These are phyloP conservation scores for Sylvia atricapilla DNA, from an alignment of 2,113 vertebrate species.

Conservation along the genomic window DNA sequence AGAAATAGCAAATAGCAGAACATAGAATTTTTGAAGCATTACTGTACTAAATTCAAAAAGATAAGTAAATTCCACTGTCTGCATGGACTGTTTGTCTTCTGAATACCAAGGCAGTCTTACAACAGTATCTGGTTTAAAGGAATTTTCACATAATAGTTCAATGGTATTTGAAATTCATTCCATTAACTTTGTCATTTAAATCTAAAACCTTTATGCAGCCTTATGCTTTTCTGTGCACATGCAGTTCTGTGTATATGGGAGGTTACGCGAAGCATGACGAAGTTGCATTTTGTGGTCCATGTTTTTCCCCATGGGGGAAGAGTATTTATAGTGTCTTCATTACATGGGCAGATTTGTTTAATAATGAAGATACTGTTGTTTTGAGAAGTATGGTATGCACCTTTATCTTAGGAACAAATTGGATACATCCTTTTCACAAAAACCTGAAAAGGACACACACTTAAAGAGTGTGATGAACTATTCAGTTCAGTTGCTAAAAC, in stretches of 20 bases:
- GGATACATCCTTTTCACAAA: not conserved
- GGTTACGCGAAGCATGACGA: not conserved
- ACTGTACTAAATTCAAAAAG: not conserved
- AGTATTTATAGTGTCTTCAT: not conserved
- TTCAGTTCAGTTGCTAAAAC: not conserved
- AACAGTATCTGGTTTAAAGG: not conserved
- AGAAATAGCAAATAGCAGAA: not conserved
- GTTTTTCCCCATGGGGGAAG: not conserved
- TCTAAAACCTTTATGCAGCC: not conserved
- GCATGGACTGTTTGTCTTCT: not conserved
- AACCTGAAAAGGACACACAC: accelerated
- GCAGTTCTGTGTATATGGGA: not conserved
- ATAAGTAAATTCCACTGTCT: not conserved
- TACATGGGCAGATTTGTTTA: not conserved
- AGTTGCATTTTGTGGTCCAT: not conserved
- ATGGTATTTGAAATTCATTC: not conserved
- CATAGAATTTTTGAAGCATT: not conserved
- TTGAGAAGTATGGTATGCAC: not conserved
- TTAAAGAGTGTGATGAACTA: not conserved
- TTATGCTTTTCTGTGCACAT: not conserved
- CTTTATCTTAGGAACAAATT: not conserved
- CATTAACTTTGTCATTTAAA: not conserved
- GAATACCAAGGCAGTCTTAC: not conserved
- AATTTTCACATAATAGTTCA: not conserved
- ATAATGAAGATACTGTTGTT: not conserved